Evolutionary conservation across 1,140 invertebrate species (phyloP).

Genomic region (Cydia amplana): DNA sequence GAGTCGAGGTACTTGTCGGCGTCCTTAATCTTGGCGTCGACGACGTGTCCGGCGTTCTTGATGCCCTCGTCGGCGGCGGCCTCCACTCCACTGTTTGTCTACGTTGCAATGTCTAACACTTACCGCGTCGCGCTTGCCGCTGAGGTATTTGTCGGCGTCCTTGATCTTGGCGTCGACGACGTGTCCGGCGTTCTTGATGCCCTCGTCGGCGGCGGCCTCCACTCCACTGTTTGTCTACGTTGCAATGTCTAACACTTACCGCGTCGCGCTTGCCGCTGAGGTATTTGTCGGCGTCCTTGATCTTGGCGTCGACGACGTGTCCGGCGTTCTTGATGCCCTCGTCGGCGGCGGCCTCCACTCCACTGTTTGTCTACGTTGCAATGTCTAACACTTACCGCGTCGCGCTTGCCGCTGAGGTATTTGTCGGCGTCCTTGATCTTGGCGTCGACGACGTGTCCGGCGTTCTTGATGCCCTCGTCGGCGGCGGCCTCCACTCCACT

Average conservation of each 20-base stretch:
- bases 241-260: slow-evolving; percentile 51
- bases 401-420: too few relatives aligned
- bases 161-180: slow-evolving; percentile 73
- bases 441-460: slow-evolving; percentile 67
- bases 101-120: slow-evolving; percentile 49
- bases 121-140: slow-evolving; percentile 71
- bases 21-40: slow-evolving; percentile 73
- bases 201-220: slow-evolving; percentile 68
- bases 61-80: slow-evolving; percentile 68
- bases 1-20: too few relatives aligned
- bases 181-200: slow-evolving; percentile 69
- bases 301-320: slow-evolving; percentile 69
- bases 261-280: slow-evolving; percentile 69
- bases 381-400: too few relatives aligned
- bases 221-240: slow-evolving; percentile 72
- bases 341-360: slow-evolving; percentile 69
- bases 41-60: slow-evolving; percentile 69
- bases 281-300: slow-evolving; percentile 75
- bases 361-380: too few relatives aligned
- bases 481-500: slow-evolving; percentile 69
- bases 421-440: slow-evolving; percentile 76
- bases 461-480: slow-evolving; percentile 71
- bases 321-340: slow-evolving; percentile 72
- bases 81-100: slow-evolving; percentile 71
- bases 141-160: too few relatives aligned